Percentiles rank a stretch among this genome's conserved stretches.
These are phyloP conservation scores for Hydriomena furcata DNA, from an alignment of 2,888 invertebrate genomes.

Conservation along the genomic window DNA sequence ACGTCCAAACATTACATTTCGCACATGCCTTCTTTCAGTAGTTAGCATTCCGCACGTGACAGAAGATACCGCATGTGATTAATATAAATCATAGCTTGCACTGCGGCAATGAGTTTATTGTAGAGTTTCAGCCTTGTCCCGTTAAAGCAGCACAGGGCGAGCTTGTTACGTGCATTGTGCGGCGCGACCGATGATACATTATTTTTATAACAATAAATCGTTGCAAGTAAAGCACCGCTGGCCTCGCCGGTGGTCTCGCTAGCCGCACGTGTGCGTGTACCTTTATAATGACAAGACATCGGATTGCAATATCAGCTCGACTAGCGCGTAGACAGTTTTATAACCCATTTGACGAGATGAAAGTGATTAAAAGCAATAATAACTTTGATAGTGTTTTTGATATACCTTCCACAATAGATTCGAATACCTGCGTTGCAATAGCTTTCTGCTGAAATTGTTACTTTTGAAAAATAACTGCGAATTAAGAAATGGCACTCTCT, in stretches of 20 bases:
- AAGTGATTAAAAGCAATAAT: slow-evolving; percentile 15
- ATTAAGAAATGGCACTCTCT: too few species aligned
- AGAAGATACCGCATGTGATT: too few species aligned
- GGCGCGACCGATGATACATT: slow-evolving; percentile 78
- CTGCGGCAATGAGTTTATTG: slow-evolving; percentile 26
- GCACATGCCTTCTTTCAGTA: too few species aligned
- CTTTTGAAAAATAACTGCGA: background rate
- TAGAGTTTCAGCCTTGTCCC: slow-evolving; percentile 52
- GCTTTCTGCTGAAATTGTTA: background rate
- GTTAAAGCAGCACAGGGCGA: slow-evolving; percentile 67
- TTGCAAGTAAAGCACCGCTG: slow-evolving; percentile 77
- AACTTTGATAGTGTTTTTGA: background rate
- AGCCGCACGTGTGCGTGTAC: slow-evolving; percentile 36
- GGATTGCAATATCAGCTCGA: slow-evolving; percentile 26
- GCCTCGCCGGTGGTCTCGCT: slow-evolving; percentile 67
- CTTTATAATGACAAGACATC: slow-evolving; percentile 28
- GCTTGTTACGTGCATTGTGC: slow-evolving; percentile 79
- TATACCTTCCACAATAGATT: too few species aligned
- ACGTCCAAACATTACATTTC: too few species aligned
- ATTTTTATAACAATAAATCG: slow-evolving; percentile 84
- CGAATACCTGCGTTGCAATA: too few species aligned
- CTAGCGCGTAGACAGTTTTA: slow-evolving; percentile 21
- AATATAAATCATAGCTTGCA: slow-evolving; percentile 33
- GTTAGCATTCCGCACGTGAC: too few species aligned
- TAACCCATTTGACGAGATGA: slow-evolving; percentile 15